phyloP scores from a whole-genome alignment of 2,888 invertebrate species.

The Aspidiotus destructor region DNA sequence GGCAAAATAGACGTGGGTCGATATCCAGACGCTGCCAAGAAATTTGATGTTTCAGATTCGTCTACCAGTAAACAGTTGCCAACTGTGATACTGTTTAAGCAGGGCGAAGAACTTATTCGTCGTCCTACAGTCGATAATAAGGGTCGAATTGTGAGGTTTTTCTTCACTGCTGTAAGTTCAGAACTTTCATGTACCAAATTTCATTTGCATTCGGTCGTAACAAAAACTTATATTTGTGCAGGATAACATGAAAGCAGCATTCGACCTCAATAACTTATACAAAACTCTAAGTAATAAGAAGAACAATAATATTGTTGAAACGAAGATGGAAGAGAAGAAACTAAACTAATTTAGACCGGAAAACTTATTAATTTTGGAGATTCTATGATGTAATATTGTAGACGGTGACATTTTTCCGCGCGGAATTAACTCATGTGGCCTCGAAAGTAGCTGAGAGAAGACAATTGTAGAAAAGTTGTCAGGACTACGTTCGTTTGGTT shows the following conservation, averaged over 20 bases:
- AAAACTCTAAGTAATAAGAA: conserved; percentile 44
- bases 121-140: conserved; percentile 71
- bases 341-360: too few relatives aligned
- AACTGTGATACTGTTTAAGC: conserved; percentile 72
- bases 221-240: conserved; percentile 42
- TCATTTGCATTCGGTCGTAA: neutral
- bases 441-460: too few relatives aligned
- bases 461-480: too few relatives aligned
- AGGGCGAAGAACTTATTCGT: conserved; percentile 70
- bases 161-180: conserved; percentile 56
- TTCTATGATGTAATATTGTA: too few relatives aligned
- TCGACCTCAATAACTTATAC: conserved; percentile 79
- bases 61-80: conserved; percentile 90
- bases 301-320: too few relatives aligned
- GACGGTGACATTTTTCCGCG: too few relatives aligned
- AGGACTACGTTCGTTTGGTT: too few relatives aligned
- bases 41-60: conserved; percentile 74
- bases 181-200: neutral
- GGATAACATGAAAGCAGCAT: conserved; percentile 79
- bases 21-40: conserved; percentile 72
- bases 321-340: too few relatives aligned
- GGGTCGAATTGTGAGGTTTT: conserved; percentile 62
- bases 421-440: too few relatives aligned
- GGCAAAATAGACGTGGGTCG: conserved; percentile 92
- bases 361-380: too few relatives aligned